Conservation (phyloP, 2,113 vertebrate species). For the Acanthochromis polyacanthus region DNA sequence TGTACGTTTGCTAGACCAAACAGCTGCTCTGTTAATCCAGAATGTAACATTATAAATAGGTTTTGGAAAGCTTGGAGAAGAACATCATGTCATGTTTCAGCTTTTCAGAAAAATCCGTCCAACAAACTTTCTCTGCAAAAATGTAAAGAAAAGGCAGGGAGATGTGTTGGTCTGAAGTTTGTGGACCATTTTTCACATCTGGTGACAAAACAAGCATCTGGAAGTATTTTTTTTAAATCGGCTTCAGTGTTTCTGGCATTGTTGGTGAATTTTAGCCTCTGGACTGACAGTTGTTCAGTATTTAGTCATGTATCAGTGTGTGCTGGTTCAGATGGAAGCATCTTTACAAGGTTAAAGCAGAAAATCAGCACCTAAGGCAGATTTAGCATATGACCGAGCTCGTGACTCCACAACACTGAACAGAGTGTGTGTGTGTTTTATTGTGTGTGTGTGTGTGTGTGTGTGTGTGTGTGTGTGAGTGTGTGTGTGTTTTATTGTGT, state of each 20-base stretch:
- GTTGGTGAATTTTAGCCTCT: not conserved
- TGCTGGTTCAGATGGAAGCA: constrained; percentile 44
- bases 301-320: constrained; percentile 8
- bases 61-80: no score
- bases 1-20: no score
- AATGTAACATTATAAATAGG: no score
- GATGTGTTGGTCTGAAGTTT: constrained; percentile 9
- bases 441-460: constrained; percentile 14
- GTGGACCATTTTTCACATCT: not conserved
- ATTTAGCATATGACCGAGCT: constrained; percentile 68
- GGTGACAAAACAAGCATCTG: not conserved
- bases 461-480: constrained; percentile 8
- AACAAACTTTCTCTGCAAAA: not conserved
- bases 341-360: constrained; percentile 57
- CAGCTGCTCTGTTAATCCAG: no score
- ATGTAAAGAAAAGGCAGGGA: not conserved
- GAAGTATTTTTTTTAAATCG: no score
- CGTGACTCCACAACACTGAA: constrained; percentile 68
- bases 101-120: no score
- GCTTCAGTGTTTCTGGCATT: not conserved
- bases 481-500: no score
- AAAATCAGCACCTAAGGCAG: constrained; percentile 70
- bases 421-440: constrained; percentile 53
- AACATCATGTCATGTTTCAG: no score
- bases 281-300: not conserved